phyloP scores from a whole-genome alignment of 2,888 invertebrate species.

The Phyllotreta striolata region DNA sequence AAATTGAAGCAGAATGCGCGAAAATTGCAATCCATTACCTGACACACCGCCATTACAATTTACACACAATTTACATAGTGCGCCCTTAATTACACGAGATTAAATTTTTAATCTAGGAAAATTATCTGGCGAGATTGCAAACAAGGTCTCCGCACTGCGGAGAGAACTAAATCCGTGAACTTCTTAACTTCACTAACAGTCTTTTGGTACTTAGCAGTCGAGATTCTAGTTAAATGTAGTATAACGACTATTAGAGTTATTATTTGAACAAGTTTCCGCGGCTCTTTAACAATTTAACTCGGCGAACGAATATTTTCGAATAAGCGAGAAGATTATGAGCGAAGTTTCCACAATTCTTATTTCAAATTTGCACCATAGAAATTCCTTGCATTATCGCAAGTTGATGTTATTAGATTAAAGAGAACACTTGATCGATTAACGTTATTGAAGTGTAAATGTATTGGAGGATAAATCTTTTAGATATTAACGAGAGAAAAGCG shows the following conservation, averaged over 20 bases:
- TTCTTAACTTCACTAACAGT: constrained; percentile 41
- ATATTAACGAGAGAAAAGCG: no score
- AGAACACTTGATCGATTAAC: no score
- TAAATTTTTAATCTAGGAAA: constrained; percentile 25
- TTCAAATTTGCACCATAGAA: constrained; percentile 1
- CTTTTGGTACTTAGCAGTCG: constrained; percentile 40
- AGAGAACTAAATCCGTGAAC: constrained; percentile 36
- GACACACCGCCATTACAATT: constrained; percentile 10
- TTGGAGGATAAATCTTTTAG: no score
- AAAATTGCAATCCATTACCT: not conserved
- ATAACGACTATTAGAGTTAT: constrained; percentile 40
- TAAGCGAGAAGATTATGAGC: constrained; percentile 7
- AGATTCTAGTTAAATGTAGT: constrained; percentile 42
- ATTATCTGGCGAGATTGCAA: constrained; percentile 28
- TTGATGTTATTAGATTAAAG: not conserved
- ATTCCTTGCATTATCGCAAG: not conserved
- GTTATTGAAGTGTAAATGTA: no score
- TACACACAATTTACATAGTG: constrained; percentile 20
- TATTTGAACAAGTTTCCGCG: constrained; percentile 38
- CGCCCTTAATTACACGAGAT: constrained; percentile 6
- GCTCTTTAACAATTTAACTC: constrained; percentile 30
- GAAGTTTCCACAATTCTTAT: constrained; percentile 8
- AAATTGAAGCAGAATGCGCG: no score
- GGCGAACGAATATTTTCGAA: constrained; percentile 29
- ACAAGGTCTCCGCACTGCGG: constrained; percentile 37